A percentile compares a stretch with the other conserved stretches of the same genome.
These are phyloP conservation scores for Anser cygnoides DNA, from an alignment of 2,113 vertebrate genomes.

Conservation along the genomic window DNA sequence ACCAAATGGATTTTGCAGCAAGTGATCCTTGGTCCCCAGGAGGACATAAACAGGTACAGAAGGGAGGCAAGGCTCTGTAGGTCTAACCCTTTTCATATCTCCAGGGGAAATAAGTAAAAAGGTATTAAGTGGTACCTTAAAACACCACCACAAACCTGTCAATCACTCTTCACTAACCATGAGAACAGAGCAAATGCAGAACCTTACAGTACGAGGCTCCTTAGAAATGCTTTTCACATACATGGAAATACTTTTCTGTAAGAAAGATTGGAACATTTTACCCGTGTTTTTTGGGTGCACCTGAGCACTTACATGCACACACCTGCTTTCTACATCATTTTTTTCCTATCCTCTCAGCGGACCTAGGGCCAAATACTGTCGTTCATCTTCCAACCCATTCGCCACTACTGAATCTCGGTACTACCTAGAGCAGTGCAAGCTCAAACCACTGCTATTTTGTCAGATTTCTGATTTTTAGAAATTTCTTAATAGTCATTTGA, in stretches of 20 bases:
- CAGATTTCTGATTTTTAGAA: background rate
- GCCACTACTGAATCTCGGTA: fast-evolving
- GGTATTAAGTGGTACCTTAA: background rate
- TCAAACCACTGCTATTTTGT: background rate
- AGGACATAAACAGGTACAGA: background rate
- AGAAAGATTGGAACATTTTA: background rate
- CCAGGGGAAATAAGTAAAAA: background rate
- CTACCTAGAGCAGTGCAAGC: background rate
- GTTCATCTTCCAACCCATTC: background rate
- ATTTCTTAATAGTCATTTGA: background rate
- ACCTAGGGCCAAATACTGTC: background rate
- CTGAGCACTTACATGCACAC: background rate
- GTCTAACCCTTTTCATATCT: background rate
- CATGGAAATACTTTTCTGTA: background rate
- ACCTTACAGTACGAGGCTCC: background rate
- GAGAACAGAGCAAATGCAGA: background rate
- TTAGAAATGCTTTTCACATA: background rate
- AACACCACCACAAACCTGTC: too few species aligned
- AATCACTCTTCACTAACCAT: background rate
- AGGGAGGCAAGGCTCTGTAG: background rate
- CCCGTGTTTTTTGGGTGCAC: background rate
- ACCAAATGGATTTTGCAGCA: background rate
- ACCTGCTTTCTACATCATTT: background rate
- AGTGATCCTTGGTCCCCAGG: background rate
- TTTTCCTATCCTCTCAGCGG: background rate